A percentile compares a stretch with the other conserved stretches of the same genome.
These are phyloP conservation scores for Sarcophaga carnaria DNA, from an alignment of 2,888 invertebrate species.

Conservation along the genomic window DNA sequence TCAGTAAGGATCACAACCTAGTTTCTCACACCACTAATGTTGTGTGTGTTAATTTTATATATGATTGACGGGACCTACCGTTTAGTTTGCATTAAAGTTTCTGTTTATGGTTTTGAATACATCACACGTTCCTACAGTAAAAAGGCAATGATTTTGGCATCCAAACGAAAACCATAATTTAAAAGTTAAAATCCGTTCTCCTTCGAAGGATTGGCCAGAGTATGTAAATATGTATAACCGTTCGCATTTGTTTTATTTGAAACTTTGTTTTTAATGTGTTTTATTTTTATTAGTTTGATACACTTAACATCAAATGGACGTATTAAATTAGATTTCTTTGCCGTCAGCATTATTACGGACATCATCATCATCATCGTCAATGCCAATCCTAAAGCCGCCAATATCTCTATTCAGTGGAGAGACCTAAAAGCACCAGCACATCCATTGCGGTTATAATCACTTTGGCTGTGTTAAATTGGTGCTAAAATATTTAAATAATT, in stretches of 20 bases:
- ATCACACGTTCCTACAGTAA: too few species aligned
- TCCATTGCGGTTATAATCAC: background rate
- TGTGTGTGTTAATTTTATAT: too few species aligned
- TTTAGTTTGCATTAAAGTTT: too few species aligned
- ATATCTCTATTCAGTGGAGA: background rate
- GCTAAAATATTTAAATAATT: conserved; percentile 60
- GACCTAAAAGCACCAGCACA: background rate
- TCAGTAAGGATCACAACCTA: too few species aligned
- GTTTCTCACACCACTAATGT: too few species aligned
- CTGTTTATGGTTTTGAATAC: too few species aligned
- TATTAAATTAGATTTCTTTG: conserved; percentile 57
- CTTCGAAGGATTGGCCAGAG: conserved; percentile 15
- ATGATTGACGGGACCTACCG: too few species aligned
- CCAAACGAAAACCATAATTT: conserved; percentile 23
- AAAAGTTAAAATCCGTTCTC: conserved; percentile 10
- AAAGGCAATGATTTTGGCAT: background rate
- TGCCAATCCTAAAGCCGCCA: conserved; percentile 4
- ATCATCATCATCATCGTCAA: conserved; percentile 19
- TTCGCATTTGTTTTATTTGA: conserved; percentile 2
- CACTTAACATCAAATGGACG: conserved; percentile 45
- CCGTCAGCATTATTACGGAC: conserved; percentile 46
- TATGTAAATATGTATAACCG: too few species aligned
- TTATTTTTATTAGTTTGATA: conserved; percentile 6
- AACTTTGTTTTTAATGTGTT: background rate
- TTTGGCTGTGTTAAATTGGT: conserved; percentile 64